A percentile compares a stretch with the other conserved stretches of the same genome.
Conservation (phyloP, 1,140 invertebrate species). For the Brachionus manjavacas region DNA sequence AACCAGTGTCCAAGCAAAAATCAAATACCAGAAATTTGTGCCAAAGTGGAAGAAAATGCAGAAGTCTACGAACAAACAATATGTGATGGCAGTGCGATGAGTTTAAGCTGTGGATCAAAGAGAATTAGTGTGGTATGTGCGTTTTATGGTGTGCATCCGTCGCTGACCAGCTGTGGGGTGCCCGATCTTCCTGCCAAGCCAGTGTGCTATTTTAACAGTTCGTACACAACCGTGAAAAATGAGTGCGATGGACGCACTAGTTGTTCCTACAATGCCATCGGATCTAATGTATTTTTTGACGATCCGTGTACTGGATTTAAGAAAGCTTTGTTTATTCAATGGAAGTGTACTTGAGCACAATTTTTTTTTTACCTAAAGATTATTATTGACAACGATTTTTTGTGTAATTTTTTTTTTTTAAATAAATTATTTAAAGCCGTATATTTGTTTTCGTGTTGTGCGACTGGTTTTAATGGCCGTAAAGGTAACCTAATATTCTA, state of each 20-base stretch:
- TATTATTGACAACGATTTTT: slow-evolving; percentile 2
- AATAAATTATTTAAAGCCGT: slow-evolving; percentile 5
- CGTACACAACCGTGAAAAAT: neutral
- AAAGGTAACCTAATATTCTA: neutral
- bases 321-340: slow-evolving; percentile 37
- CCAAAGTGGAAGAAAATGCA: neutral
- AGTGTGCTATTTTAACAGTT: slow-evolving; percentile 25
- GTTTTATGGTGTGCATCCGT: slow-evolving; percentile 23
- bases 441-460: neutral
- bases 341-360: neutral
- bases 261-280: neutral
- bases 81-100: slow-evolving; percentile 13
- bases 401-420: neutral
- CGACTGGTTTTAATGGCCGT: neutral
- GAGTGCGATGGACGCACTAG: neutral
- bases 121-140: neutral
- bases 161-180: neutral
- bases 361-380: neutral
- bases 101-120: neutral
- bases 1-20: neutral
- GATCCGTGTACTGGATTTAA: slow-evolving; percentile 31
- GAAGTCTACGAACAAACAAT: neutral
- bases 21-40: neutral
- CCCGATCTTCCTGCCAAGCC: neutral
- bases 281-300: neutral